Evolutionary conservation across 1,140 invertebrate genomes (phyloP), one percentile per base, ranked within the genome.

Genomic region (Cydia splendana): DNA sequence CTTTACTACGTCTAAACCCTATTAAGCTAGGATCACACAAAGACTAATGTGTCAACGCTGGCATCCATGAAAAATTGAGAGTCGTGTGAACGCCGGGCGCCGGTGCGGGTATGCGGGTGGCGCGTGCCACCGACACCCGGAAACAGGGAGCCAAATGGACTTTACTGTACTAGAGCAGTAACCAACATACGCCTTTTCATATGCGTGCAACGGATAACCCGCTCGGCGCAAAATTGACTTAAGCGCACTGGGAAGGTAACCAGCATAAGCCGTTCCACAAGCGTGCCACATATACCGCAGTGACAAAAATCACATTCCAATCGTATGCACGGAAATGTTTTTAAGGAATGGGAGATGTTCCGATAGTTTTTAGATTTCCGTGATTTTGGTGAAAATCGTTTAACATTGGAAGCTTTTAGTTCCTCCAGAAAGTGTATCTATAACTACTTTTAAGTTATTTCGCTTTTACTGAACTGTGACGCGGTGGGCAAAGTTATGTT

Each of bases 91-190:
- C 0, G 53, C 73, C 53, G 53, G 15, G 34, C 34, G 28, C 53
- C 24, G 45, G 38, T 85, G 78, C 77, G 82, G 84, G 82, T 77
- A 85, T 88, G 84, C 85, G 86, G 86, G 86, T 71, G 82, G 81
- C 86, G 85, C 85, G 85, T 80, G 86, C 57, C 53, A 5, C 12
- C 53, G 77, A 78, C 69, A 24, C 57, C 57, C 18, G 18, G 18
- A 24, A 7, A 24, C 57, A 9, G 18, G 57, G 10, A 62, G 10
- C 18, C 20, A 24, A 62, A 62, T 24, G 18, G 57, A 62, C 57
- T 24, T 24, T 24, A 62, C 18, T 20, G 20, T 6, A 62, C 57
- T 12, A 12, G 53, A 9, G 15, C 15, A 18, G 6, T 20, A 57
- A 57, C 10, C 18, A 24, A 24, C 20, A 20, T 62, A 62, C 9